A percentile compares a stretch with the other conserved stretches of the same genome.
phyloP scores from a whole-genome alignment of 2,113 vertebrate species.

The Mesocricetus auratus region DNA sequence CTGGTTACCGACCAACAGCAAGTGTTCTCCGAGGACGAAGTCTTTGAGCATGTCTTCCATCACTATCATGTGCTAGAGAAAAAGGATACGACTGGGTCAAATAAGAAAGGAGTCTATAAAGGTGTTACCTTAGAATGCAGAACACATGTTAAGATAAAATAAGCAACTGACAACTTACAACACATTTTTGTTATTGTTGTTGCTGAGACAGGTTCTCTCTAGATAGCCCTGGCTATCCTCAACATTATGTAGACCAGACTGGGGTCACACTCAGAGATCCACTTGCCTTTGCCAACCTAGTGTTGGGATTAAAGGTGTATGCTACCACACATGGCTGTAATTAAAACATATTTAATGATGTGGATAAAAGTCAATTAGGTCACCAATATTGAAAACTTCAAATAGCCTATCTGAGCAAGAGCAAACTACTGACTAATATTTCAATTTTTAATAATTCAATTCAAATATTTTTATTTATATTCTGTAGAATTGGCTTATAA shows the following conservation, averaged over 20 bases:
- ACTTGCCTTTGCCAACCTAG: neutral
- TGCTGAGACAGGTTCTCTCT: neutral
- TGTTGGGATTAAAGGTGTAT: neutral
- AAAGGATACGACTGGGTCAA: neutral
- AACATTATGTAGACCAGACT: neutral
- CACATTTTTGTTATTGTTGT: neutral
- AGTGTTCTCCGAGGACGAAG: constrained; percentile 96
- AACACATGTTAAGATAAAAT: neutral
- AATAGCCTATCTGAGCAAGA: constrained; percentile 1
- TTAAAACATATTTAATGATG: constrained; percentile 19
- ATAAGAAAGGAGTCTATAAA: neutral
- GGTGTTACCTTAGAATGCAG: neutral
- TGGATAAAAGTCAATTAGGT: neutral
- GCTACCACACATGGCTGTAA: neutral
- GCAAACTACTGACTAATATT: constrained; percentile 6
- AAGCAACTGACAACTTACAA: neutral
- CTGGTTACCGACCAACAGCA: constrained; percentile 98
- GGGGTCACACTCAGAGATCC: neutral
- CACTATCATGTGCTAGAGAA: constrained; percentile 94
- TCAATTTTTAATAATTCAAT: constrained; percentile 44
- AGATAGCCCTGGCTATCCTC: neutral
- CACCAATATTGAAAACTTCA: neutral
- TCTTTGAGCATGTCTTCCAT: constrained; percentile 99
- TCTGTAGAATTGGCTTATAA: neutral
- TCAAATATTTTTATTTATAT: constrained; percentile 49